phyloP scores from a whole-genome alignment of 2,113 vertebrate genomes.

The Cercocebus atys region DNA sequence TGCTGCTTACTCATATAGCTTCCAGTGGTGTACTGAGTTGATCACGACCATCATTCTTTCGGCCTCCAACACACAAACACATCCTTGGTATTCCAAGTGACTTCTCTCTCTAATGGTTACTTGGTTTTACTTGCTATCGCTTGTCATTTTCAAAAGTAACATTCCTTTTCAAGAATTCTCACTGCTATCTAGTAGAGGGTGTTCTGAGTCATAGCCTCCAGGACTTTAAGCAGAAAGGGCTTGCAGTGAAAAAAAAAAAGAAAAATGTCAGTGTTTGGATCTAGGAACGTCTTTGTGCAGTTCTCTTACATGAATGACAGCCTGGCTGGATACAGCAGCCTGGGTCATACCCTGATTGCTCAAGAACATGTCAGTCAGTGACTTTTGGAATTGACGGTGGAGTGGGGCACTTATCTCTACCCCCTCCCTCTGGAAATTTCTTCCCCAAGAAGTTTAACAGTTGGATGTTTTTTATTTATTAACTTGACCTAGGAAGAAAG shows the following conservation, averaged over 20 bases:
- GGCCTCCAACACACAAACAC: too few relatives aligned
- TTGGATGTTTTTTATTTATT: neutral
- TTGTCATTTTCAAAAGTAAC: constrained; percentile 21
- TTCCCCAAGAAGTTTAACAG: neutral
- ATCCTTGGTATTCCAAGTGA: neutral
- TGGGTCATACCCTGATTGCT: neutral
- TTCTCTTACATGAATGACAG: neutral
- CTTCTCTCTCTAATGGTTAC: neutral
- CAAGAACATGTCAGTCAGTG: neutral
- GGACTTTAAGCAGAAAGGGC: constrained; percentile 14
- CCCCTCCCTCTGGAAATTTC: neutral
- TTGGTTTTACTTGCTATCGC: neutral
- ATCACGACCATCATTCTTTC: too few relatives aligned
- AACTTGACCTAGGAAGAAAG: neutral
- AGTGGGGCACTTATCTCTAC: neutral
- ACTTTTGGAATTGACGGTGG: neutral
- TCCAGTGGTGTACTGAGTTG: too few relatives aligned
- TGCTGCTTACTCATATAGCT: too few relatives aligned
- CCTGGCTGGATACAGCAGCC: neutral
- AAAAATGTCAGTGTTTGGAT: neutral
- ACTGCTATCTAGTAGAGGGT: neutral
- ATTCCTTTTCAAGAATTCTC: constrained; percentile 34
- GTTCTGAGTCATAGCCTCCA: neutral
- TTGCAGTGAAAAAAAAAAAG: neutral
- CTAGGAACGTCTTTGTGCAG: neutral